A percentile compares a stretch with the other conserved stretches of the same genome.
Conservation (phyloP, 2,888 invertebrate genomes). For the Eilema sororculum region DNA sequence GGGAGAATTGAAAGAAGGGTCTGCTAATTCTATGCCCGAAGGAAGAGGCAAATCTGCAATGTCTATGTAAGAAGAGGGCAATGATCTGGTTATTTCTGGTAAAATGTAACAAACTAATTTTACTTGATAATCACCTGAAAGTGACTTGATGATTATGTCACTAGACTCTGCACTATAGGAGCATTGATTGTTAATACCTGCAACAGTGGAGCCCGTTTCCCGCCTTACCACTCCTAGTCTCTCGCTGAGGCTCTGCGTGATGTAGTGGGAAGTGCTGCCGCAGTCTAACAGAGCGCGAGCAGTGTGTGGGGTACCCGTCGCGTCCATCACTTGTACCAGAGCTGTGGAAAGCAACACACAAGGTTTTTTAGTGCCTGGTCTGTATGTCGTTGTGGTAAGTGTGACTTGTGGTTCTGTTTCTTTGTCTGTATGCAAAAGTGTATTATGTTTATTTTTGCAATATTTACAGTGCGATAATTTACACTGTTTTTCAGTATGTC, state of each 20-base stretch:
- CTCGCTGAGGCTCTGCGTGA: too few species aligned
- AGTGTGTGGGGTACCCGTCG: too few species aligned
- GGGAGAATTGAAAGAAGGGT: conserved; percentile 41
- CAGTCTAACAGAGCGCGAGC: too few species aligned
- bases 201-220: too few species aligned
- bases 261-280: too few species aligned
- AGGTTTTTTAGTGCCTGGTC: neutral
- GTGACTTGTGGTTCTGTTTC: neutral
- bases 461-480: conserved; percentile 37
- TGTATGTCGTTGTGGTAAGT: neutral
- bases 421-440: conserved; percentile 30
- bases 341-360: conserved; percentile 43
- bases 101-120: neutral
- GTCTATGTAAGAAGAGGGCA: too few species aligned
- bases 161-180: neutral
- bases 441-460: conserved; percentile 41
- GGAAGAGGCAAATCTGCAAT: conserved; percentile 15
- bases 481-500: conserved; percentile 29
- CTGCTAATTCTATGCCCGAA: conserved; percentile 35
- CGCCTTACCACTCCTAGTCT: too few species aligned
- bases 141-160: neutral
- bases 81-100: neutral
- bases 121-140: too few species aligned
- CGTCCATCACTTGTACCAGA: conserved; percentile 33
- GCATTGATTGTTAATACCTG: too few species aligned